phyloP scores from a whole-genome alignment of 2,888 invertebrate species.

The Drosophila yooni region DNA sequence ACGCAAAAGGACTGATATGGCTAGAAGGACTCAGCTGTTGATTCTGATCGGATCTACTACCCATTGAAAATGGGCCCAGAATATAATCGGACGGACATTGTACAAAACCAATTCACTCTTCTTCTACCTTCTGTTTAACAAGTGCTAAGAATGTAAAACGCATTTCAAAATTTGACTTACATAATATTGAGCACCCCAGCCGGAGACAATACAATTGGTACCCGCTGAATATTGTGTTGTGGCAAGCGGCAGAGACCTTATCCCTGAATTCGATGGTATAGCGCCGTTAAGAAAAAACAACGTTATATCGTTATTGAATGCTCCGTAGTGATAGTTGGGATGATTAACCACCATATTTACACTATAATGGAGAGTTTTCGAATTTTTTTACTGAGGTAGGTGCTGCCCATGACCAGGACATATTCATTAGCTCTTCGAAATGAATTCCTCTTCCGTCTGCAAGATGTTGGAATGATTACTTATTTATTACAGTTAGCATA shows the following conservation, averaged over 20 bases:
- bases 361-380: slow-evolving; percentile 54
- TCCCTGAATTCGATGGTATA: slow-evolving; percentile 59
- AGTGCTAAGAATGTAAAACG: background rate
- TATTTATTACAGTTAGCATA: background rate
- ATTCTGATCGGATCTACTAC: background rate
- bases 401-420: slow-evolving; percentile 74
- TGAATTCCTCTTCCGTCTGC: slow-evolving; percentile 13
- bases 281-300: slow-evolving; percentile 72
- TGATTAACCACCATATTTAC: slow-evolving; percentile 52
- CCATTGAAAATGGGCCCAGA: background rate
- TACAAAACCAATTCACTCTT: background rate
- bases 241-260: slow-evolving; percentile 57
- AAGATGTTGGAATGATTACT: background rate
- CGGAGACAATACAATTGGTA: slow-evolving; percentile 68
- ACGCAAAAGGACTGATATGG: no score
- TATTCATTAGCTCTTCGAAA: slow-evolving; percentile 54
- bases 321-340: slow-evolving; percentile 34
- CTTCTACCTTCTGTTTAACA: background rate
- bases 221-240: background rate
- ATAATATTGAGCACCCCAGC: slow-evolving; percentile 66
- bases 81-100: background rate
- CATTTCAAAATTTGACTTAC: slow-evolving; percentile 13
- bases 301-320: slow-evolving; percentile 73
- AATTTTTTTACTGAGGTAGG: slow-evolving; percentile 29
- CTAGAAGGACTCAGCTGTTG: background rate